A percentile compares a stretch with the other conserved stretches of the same genome.
Evolutionary conservation across 1,140 invertebrate species (phyloP).

Genomic region (Apis laboriosa): DNA sequence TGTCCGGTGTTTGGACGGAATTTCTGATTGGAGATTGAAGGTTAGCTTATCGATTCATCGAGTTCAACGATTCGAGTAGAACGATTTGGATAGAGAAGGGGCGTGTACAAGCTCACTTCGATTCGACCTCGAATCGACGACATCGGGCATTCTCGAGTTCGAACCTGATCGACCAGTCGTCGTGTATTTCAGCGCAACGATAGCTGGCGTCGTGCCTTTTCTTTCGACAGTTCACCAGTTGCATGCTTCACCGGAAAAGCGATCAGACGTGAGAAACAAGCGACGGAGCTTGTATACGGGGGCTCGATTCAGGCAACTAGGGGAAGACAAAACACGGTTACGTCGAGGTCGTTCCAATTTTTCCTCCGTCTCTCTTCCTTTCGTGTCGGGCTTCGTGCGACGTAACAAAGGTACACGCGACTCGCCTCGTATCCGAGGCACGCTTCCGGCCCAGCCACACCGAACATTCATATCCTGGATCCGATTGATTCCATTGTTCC

Average conservation of each 20-base stretch:
- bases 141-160: neutral
- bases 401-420: conserved; percentile 27
- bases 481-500: conserved; percentile 24
- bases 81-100: no score
- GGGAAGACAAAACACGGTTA: neutral
- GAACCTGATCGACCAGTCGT: neutral
- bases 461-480: conserved; percentile 62
- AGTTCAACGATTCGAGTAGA: neutral
- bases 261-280: conserved; percentile 1
- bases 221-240: conserved; percentile 4
- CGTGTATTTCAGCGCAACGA: neutral
- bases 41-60: neutral
- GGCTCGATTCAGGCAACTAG: neutral
- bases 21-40: neutral
- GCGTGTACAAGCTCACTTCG: conserved; percentile 8
- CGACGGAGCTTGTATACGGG: neutral
- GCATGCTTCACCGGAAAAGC: neutral
- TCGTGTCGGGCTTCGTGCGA: conserved; percentile 19
- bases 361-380: neutral
- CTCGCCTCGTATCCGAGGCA: conserved; percentile 42
- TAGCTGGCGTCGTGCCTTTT: neutral
- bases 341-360: conserved; percentile 5
- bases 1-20: no score
- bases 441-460: conserved; percentile 58
- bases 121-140: neutral